Percentiles rank a stretch among this genome's conserved stretches.
phyloP scores from a whole-genome alignment of 2,888 invertebrate species.

The Laspeyria flexula region DNA sequence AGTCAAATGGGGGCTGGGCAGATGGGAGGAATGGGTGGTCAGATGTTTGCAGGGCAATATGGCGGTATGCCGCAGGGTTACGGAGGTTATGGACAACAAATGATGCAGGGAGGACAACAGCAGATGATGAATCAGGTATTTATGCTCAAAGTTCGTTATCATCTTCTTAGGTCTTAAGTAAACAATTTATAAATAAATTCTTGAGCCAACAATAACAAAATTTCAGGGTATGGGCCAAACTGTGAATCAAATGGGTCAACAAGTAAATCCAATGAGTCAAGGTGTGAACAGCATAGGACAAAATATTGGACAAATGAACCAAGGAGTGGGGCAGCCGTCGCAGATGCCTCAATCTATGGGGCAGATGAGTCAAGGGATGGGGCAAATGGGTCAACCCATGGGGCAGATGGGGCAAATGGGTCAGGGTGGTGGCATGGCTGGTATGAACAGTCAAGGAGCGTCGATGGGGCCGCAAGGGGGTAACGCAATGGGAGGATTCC shows the following conservation, averaged over 20 bases:
- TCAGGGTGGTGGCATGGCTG: slow-evolving; percentile 77
- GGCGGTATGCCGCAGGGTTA: slow-evolving; percentile 87
- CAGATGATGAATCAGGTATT: slow-evolving; percentile 83
- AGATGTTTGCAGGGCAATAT: slow-evolving; percentile 88
- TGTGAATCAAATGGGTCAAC: slow-evolving; percentile 82
- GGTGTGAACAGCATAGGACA: slow-evolving; percentile 77
- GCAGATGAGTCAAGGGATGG: slow-evolving; percentile 78
- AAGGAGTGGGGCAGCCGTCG: slow-evolving; percentile 74
- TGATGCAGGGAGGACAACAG: slow-evolving; percentile 83
- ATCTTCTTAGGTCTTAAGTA: too few relatives aligned
- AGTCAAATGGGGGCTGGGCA: slow-evolving; percentile 76
- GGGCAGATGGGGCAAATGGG: slow-evolving; percentile 86
- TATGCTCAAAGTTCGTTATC: too few relatives aligned
- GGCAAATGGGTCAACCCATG: slow-evolving; percentile 80
- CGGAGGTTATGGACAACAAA: slow-evolving; percentile 77
- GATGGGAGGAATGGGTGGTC: slow-evolving; percentile 80
- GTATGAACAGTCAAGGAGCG: slow-evolving; percentile 81
- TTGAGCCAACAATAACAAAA: too few relatives aligned
- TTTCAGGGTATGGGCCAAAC: slow-evolving; percentile 79
- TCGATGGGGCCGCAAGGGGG: slow-evolving; percentile 82
- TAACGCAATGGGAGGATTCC: slow-evolving; percentile 82
- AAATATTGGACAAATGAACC: slow-evolving; percentile 81
- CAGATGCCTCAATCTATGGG: slow-evolving; percentile 80
- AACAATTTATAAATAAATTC: too few relatives aligned
- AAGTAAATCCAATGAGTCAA: slow-evolving; percentile 81